Evolutionary conservation across 2,888 invertebrate genomes (phyloP).

Genomic region (Electrophaes corylata): DNA sequence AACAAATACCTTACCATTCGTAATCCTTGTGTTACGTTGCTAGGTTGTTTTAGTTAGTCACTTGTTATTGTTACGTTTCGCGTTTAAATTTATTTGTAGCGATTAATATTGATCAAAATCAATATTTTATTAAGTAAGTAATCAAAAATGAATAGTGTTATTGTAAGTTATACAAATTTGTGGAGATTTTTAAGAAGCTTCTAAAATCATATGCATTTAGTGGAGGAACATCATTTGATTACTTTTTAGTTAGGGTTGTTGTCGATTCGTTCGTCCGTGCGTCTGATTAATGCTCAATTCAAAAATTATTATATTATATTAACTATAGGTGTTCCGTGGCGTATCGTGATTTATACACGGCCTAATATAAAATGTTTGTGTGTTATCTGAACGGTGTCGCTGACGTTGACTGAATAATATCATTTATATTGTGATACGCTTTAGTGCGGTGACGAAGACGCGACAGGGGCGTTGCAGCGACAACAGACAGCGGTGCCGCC

Average conservation of each 20-base stretch:
- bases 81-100: conserved; percentile 57
- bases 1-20: conserved; percentile 24
- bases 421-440: conserved; percentile 53
- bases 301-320: conserved; percentile 49
- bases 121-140: conserved; percentile 57
- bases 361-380: conserved; percentile 56
- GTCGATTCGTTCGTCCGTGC: conserved; percentile 80
- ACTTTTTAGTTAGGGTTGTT: conserved; percentile 68
- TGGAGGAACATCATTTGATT: conserved; percentile 56
- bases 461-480: conserved; percentile 23
- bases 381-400: conserved; percentile 48
- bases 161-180: conserved; percentile 66
- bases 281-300: conserved; percentile 79
- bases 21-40: conserved; percentile 10
- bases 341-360: conserved; percentile 67
- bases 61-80: conserved; percentile 29
- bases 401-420: conserved; percentile 50
- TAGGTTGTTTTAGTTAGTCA: conserved; percentile 12
- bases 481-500: conserved; percentile 37
- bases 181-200: conserved; percentile 78
- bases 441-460: conserved; percentile 33
- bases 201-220: conserved; percentile 71
- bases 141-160: conserved; percentile 55
- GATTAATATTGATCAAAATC: conserved; percentile 59
- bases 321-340: conserved; percentile 67